A percentile compares a stretch with the other conserved stretches of the same genome.
Conservation (phyloP, 2,113 vertebrate species). For the Epinephelus lanceolatus region DNA sequence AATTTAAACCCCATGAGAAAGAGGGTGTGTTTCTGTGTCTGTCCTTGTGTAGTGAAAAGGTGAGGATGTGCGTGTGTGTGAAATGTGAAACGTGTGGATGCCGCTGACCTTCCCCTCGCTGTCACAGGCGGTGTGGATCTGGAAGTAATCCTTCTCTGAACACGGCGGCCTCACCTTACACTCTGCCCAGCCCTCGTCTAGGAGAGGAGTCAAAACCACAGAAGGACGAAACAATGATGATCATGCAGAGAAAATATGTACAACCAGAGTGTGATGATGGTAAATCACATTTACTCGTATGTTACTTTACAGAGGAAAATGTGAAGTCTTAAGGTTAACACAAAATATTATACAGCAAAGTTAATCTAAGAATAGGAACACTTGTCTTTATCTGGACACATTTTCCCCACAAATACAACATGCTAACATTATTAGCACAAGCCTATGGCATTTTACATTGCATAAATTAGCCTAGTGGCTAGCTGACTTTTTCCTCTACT, state of each 20-base stretch:
- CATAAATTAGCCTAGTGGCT: too few relatives aligned
- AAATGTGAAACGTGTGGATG: not conserved
- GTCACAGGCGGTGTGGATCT: conserved; percentile 95
- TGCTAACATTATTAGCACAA: too few relatives aligned
- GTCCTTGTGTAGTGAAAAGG: not conserved
- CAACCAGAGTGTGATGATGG: too few relatives aligned
- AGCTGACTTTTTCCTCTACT: too few relatives aligned
- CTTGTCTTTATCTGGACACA: too few relatives aligned
- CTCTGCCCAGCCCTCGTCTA: conserved; percentile 91
- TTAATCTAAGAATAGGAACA: not conserved
- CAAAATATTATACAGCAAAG: not conserved
- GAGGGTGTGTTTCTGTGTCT: not conserved
- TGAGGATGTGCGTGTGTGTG: conserved; percentile 1
- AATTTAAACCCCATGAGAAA: not conserved
- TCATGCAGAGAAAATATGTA: not conserved
- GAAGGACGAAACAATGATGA: not conserved
- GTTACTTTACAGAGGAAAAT: not conserved
- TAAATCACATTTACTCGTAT: not conserved
- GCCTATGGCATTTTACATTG: too few relatives aligned
- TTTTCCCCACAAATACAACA: too few relatives aligned
- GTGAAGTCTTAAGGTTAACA: not conserved
- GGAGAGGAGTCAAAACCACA: not conserved
- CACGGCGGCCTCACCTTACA: conserved; percentile 91
- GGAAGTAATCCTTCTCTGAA: conserved; percentile 92
- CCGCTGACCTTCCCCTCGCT: conserved; percentile 92